phyloP scores from a whole-genome alignment of 1,140 invertebrate genomes.

The Chionoecetes opilio region DNA sequence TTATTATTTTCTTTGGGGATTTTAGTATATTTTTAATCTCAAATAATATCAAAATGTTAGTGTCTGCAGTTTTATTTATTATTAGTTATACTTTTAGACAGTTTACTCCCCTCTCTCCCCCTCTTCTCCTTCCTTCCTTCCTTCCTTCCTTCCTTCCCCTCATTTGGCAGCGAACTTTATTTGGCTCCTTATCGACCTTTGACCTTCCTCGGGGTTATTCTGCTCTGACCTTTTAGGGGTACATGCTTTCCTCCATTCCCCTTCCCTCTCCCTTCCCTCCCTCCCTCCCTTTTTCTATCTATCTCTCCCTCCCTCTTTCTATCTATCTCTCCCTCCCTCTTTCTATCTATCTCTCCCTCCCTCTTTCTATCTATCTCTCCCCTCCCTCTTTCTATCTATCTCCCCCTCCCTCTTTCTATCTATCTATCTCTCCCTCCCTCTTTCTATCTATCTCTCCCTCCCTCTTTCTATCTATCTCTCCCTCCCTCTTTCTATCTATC shows the following conservation, averaged over 20 bases:
- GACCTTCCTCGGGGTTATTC: constrained; percentile 9
- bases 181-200: not conserved
- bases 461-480: not conserved
- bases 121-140: not conserved
- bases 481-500: not conserved
- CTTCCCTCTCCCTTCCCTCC: not conserved
- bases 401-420: not conserved
- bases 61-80: not conserved
- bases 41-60: not conserved
- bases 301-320: not conserved
- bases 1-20: not conserved
- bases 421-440: not conserved
- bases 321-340: not conserved
- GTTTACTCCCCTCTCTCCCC: not conserved
- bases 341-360: not conserved
- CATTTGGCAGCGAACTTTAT: not conserved
- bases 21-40: not conserved
- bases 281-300: not conserved
- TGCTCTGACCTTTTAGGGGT: not conserved
- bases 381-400: not conserved
- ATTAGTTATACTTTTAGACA: not conserved
- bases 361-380: not conserved
- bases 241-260: constrained; percentile 5
- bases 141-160: not conserved
- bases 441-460: not conserved